These are phyloP conservation scores for Pristionchus japonicus DNA, from an alignment of 2,888 invertebrate species.

Conservation along the genomic window DNA sequence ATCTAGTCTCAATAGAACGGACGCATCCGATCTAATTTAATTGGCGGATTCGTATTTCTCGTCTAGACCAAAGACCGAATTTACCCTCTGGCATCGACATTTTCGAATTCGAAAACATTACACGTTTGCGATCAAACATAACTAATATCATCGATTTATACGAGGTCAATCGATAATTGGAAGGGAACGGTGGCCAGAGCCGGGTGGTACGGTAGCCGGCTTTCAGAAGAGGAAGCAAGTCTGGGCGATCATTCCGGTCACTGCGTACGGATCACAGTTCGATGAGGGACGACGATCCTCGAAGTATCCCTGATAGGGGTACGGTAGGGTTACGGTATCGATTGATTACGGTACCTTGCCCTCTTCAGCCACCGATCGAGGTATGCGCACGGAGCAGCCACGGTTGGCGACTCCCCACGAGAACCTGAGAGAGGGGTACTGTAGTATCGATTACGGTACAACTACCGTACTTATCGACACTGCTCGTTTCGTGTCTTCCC, in stretches of 20 bases:
- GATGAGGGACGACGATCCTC: conserved; percentile 73
- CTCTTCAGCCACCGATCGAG: conserved; percentile 69
- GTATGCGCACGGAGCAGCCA: conserved; percentile 69
- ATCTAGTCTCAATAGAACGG: no score
- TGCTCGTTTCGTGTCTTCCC: conserved; percentile 94
- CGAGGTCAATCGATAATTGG: not conserved
- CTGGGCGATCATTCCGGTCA: conserved; percentile 63
- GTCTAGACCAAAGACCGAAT: no score
- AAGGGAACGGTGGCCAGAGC: no score
- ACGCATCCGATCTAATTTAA: no score
- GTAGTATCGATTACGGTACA: not conserved
- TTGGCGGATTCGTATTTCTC: no score
- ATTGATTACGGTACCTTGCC: conserved; percentile 52
- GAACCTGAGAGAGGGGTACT: conserved; percentile 78
- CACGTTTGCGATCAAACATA: not conserved
- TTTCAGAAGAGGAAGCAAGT: conserved; percentile 53
- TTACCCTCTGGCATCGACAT: no score
- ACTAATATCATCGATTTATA: not conserved
- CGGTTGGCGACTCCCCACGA: conserved; percentile 79
- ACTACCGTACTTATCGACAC: conserved; percentile 85
- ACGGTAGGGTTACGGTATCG: not conserved
- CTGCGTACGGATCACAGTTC: conserved; percentile 72
- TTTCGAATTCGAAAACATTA: no score
- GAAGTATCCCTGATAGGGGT: conserved; percentile 65
- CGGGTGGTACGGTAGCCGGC: not conserved